phyloP scores from a whole-genome alignment of 2,113 vertebrate genomes.

The Brienomyrus brachyistius region DNA sequence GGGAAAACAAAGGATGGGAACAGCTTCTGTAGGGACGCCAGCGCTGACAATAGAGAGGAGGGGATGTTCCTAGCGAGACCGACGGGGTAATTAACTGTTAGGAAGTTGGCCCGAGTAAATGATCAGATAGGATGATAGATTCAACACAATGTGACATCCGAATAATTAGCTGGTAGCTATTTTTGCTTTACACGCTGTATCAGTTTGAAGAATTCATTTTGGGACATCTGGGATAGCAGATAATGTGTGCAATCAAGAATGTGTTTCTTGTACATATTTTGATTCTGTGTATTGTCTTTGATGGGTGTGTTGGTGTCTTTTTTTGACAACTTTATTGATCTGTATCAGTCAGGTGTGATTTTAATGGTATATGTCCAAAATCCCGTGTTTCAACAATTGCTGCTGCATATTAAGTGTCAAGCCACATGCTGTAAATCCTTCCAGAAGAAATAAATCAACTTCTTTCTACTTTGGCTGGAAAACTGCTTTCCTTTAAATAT shows the following conservation, averaged over 20 bases:
- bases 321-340: not conserved
- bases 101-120: not conserved
- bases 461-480: not conserved
- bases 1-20: not conserved
- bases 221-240: not conserved
- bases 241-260: not conserved
- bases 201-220: not conserved
- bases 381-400: not conserved
- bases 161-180: conserved; percentile 2
- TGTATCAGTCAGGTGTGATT: not conserved
- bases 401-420: not conserved
- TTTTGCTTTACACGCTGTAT: not conserved
- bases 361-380: not conserved
- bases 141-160: not conserved
- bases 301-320: not conserved
- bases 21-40: not conserved
- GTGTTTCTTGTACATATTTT: not conserved
- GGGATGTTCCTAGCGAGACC: not conserved
- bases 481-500: not conserved
- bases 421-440: not conserved
- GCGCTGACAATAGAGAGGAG: not conserved
- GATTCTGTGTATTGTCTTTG: not conserved
- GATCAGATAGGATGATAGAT: conserved; percentile 1
- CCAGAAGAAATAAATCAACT: not conserved
- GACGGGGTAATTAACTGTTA: not conserved